phyloP scores from a whole-genome alignment of 2,113 vertebrate genomes.

The Misgurnus mizolepis region DNA sequence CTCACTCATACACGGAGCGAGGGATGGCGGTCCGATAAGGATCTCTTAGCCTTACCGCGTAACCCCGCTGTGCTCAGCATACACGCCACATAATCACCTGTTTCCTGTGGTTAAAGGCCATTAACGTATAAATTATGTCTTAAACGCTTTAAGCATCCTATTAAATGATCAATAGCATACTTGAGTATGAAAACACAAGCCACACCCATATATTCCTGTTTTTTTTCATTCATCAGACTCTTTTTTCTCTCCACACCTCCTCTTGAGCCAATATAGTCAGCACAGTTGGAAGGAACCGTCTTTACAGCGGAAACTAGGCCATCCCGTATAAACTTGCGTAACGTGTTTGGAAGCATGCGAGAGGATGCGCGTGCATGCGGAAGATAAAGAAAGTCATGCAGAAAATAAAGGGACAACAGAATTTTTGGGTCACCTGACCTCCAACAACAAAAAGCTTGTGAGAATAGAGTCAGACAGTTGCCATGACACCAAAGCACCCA shows the following conservation, averaged over 20 bases:
- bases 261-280: constrained; percentile 20
- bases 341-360: background rate
- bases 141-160: constrained; percentile 38
- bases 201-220: constrained; percentile 24
- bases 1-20: background rate
- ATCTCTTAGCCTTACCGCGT: constrained; percentile 8
- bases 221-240: background rate
- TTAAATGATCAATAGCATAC: constrained; percentile 40
- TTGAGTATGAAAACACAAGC: constrained; percentile 34
- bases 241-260: constrained; percentile 14
- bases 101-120: constrained; percentile 52
- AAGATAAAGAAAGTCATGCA: constrained; percentile 40
- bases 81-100: constrained; percentile 32
- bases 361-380: constrained; percentile 20
- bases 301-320: constrained; percentile 50
- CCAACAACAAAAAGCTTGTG: constrained; percentile 62
- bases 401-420: constrained; percentile 39
- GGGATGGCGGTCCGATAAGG: constrained; percentile 12
- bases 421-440: constrained; percentile 64
- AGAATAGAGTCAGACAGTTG: constrained; percentile 56
- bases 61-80: constrained; percentile 37
- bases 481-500: constrained; percentile 50
- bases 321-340: constrained; percentile 33
- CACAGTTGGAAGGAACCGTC: constrained; percentile 44
- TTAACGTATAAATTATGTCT: constrained; percentile 48